Evolutionary conservation across 2,797 vertebrate species (phyloP).

Genomic region (Hyperoplus lanceolatus): DNA sequence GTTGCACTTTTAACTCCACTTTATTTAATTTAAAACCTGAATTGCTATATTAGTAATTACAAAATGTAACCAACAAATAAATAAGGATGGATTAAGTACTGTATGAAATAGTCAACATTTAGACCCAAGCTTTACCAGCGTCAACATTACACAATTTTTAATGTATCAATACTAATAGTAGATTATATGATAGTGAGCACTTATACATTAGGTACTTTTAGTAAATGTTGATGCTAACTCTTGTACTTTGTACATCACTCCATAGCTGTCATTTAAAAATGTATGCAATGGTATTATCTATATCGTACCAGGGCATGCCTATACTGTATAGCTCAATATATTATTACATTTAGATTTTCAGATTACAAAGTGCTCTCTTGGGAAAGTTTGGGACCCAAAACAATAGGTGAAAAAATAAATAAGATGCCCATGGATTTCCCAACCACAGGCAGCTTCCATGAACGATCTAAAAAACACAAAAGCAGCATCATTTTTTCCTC

Average conservation of each 20-base stretch:
- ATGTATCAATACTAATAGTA: background rate
- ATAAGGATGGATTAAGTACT: background rate
- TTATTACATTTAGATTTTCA: conserved; percentile 34
- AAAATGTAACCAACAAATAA: background rate
- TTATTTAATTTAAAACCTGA: background rate
- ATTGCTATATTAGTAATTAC: background rate
- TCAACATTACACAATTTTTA: background rate
- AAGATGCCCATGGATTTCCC: conserved; percentile 28
- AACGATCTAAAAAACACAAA: conserved; percentile 54
- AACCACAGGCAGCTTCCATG: conserved; percentile 26
- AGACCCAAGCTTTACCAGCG: background rate
- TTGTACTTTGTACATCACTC: background rate
- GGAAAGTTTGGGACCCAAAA: background rate
- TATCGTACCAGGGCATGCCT: background rate
- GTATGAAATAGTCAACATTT: too few relatives aligned
- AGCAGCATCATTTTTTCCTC: conserved; percentile 37
- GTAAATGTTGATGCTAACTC: background rate
- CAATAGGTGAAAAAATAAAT: background rate
- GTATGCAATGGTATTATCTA: conserved; percentile 12
- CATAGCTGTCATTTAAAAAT: conserved; percentile 34
- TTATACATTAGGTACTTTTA: background rate
- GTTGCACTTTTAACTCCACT: background rate
- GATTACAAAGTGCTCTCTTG: conserved; percentile 34
- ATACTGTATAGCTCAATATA: background rate
- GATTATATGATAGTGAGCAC: background rate